Evolutionary conservation across 2,888 invertebrate genomes (phyloP), one percentile per base, ranked within the genome.

Genomic region (Drosophila paranaensis): DNA sequence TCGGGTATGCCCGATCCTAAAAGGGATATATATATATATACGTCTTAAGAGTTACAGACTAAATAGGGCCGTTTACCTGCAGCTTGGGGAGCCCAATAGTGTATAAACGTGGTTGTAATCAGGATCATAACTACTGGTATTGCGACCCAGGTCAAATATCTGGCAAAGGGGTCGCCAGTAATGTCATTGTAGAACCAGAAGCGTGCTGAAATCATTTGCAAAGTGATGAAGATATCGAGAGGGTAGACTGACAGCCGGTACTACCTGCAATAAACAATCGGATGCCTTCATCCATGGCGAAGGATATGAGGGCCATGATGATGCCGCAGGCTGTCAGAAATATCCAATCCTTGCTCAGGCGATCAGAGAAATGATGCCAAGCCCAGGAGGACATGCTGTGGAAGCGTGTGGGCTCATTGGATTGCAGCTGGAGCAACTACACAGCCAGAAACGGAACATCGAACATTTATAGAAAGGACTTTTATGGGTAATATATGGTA

Each of bases 61-160:
- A 11, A 25, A 5, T 3, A 4, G 11, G 2, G 0, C 8, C 9
- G 67, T 84, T 85, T 93, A 97, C 97, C 98, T 92, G 98, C 98
- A 78, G 98, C 98, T 93, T 99, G 99, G 2, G 99, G 98, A 3
- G 99, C 98, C 39, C 99, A 96, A 54, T 98, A 95, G 92, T 99
- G 98, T 11, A 98, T 98, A 93, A 99, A 98, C 1, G 98, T 98
- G n/a, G 98, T 97, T 14, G 99, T 97, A 94, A 99, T 98, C 66
- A 98, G 94, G 70, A 99, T 97, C 77, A 99, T 94, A 82, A 97
- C 96, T 0, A 98, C 95, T 0, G 99, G 98, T 71, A 98, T 94
- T 1, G 96, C 95, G 25, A 98, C 96, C 99, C 99, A 99, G 25
- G 98, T 97, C 54, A 98, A 94, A 93, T 97, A 99, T 93, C 98